Base-by-base conservation (phyloP, 2,113 vertebrate genomes). In the Lepidothrix coronata region DNA sequence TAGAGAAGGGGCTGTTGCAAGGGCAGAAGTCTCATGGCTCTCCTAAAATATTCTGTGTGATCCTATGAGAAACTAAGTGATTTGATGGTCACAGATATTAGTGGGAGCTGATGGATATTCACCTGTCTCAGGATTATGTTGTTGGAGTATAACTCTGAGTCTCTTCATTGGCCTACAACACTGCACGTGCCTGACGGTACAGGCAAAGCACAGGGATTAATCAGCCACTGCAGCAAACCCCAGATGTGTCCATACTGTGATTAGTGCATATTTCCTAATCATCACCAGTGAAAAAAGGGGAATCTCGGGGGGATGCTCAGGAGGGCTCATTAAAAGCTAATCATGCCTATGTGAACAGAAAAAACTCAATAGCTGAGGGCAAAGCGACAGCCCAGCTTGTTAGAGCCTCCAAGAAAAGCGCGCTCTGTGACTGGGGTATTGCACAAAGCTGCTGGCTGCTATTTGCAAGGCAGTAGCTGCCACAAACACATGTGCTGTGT, bases 361-460 rank as follows among this genome's bases (percentile, higher is more conserved):
- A 85, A 92, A 81, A 72, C 51, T 88, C 76, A 87, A 75, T 88
- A 95, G 66, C 75, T 46, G 72, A 72, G 90, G 91, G 80, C 65
- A 94, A 67, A 89, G 58, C 6, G 5, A 39, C 71, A 75, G 49
- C 72, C 41, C 27, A 72, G 41, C 51, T 88, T 24, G 3, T 76
- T 48, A 66, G 35, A 88, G 22, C 23, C 41, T 57, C 49, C 1
- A 2, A 54, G 6, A 61, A 46, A n/a, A 76, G 20, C 5, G 30
- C 46, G 51, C 54, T 93, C 94, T 89, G 76, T 87, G 55, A 54
- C 43, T n/a, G 0, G 11, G 62, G 16, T 88, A 43, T 76, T 94
- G 65, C 84, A 95, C 87, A 94, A 95, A 73, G 51, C 22, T 58
- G 76, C 27, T 21, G 37, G 62, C 80, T 85, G 73, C 57, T 82